Base-by-base conservation (phyloP, 2,888 invertebrate genomes). In the Cerastoderma edule region DNA sequence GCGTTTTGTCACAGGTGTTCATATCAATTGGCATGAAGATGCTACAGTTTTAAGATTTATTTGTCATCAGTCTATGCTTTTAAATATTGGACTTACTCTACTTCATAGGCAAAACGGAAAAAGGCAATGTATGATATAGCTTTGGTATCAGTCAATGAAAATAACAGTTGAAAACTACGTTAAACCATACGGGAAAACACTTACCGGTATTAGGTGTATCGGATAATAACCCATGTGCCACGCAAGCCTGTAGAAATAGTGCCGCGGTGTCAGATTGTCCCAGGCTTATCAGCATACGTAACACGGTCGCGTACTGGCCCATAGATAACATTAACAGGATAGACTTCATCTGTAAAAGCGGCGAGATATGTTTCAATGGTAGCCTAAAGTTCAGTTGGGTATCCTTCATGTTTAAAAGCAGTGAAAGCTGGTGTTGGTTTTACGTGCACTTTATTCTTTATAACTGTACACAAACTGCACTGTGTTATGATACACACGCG, bases 241-340 rank as follows among this genome's bases (percentile, higher is more conserved):
- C 79, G 77, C 93, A 93, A 1, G 93, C 89, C 78, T 93, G 92
- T 13, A 93, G 81, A 78, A 94, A 92, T 44, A 93, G 89, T 50
- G 92, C 93, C 3, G 94, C 93, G 54, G 91, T 83, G 78, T 92
- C 92, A 75, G 92, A 91, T 74, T 92, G 90, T 22, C 93, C 89
- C 82, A 90, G 89, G 16, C 88, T 86, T 72, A 91, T 89, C 68
- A 94, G 85, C 79, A 93, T 85, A 80, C 93, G 93, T 22, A 93
- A 70, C 2, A 92, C 94, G 69, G 92, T 91, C 57, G 91, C 89
- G 84, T 93, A 94, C 83, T 93, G 93, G 5, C 93, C 92, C 73
- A 93, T 89, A 1, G 93, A 93, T 39, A 94, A 79, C 78, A 93
- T 86, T 13, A 94, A 92, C 66, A 94, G 87, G 48, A 94, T 84